phyloP scores from a whole-genome alignment of 2,888 invertebrate genomes.

The Folsomia candida region DNA sequence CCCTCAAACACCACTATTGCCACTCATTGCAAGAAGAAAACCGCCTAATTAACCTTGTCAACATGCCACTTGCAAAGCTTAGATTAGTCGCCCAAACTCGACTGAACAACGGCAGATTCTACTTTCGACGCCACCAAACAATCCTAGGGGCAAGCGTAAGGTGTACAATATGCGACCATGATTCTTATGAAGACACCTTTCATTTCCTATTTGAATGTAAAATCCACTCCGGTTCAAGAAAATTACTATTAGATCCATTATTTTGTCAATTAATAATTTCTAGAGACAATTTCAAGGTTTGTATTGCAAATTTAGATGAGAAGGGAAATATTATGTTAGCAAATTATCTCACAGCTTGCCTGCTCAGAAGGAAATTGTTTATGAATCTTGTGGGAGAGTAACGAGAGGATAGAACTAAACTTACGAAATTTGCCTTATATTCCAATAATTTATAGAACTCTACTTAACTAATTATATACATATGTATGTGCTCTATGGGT shows the following conservation, averaged over 20 bases:
- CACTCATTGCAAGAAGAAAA: neutral
- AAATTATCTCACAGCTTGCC: neutral
- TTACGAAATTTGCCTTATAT: neutral
- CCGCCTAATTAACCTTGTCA: neutral
- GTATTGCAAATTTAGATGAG: no score
- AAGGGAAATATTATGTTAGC: neutral
- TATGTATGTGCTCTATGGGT: conserved; percentile 13
- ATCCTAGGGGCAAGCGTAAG: neutral
- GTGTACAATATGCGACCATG: neutral
- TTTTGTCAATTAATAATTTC: neutral
- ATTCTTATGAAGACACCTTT: neutral
- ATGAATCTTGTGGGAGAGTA: neutral
- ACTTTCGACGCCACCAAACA: neutral
- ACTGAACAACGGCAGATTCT: neutral
- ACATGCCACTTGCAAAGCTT: neutral
- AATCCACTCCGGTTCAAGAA: conserved; percentile 6
- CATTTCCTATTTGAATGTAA: conserved; percentile 16
- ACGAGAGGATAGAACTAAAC: neutral
- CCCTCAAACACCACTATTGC: neutral
- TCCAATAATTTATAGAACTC: neutral
- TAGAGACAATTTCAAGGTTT: neutral
- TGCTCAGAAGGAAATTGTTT: neutral
- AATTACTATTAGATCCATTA: neutral
- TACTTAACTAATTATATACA: neutral
- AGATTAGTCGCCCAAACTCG: neutral